Percentiles rank a stretch among this genome's conserved stretches.
These are phyloP conservation scores for Torymus aiolomorphi DNA, from an alignment of 2,888 invertebrate genomes.

Conservation along the genomic window DNA sequence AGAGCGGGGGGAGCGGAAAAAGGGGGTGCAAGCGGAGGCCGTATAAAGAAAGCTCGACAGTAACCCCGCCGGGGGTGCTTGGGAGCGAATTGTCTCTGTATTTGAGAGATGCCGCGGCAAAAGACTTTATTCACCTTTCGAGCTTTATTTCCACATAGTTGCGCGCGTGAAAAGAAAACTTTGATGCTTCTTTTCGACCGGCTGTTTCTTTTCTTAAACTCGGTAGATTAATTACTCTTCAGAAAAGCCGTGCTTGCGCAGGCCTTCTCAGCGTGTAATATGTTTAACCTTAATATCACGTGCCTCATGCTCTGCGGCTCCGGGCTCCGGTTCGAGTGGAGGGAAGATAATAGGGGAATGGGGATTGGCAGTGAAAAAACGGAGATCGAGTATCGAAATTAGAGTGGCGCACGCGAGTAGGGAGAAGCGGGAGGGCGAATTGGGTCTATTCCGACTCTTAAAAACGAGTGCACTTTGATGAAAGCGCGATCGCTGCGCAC, in stretches of 20 bases:
- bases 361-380: slow-evolving; percentile 9
- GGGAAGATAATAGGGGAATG: neutral
- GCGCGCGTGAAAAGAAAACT: neutral
- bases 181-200: too few species aligned
- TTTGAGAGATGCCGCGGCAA: slow-evolving; percentile 27
- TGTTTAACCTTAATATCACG: too few species aligned
- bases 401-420: neutral
- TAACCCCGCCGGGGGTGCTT: slow-evolving; percentile 14
- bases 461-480: slow-evolving; percentile 10
- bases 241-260: too few species aligned
- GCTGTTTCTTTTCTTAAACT: too few species aligned
- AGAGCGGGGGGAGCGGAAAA: neutral
- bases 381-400: slow-evolving; percentile 30
- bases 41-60: slow-evolving; percentile 34
- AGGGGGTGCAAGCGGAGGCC: neutral
- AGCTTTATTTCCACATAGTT: slow-evolving; percentile 18
- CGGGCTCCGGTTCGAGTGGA: too few species aligned
- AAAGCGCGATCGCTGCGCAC: neutral
- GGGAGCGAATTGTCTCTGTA: slow-evolving; percentile 40
- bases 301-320: too few species aligned
- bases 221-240: too few species aligned
- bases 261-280: too few species aligned
- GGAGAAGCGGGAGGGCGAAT: slow-evolving; percentile 9
- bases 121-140: slow-evolving; percentile 12
- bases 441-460: slow-evolving; percentile 24